Conservation (phyloP, 2,888 invertebrate genomes). For the Strigamia maritima region DNA sequence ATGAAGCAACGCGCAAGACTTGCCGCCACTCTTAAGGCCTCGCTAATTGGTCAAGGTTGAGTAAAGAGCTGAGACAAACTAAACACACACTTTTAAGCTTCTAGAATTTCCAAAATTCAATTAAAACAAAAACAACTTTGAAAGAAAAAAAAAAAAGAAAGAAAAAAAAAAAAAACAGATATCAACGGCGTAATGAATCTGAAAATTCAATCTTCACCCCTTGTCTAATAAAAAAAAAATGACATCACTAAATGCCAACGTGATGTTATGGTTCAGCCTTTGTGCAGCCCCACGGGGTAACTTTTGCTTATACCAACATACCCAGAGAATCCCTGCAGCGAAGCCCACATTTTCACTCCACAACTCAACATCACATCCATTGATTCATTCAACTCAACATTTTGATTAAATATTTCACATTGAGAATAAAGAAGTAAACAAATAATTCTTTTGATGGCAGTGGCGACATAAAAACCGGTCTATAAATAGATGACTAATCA, state of each 20-base stretch:
- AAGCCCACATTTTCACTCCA: background rate
- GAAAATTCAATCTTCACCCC: background rate
- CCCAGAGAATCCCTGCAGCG: background rate
- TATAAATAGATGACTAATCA: background rate
- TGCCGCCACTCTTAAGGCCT: background rate
- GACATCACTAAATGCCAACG: background rate
- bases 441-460: background rate
- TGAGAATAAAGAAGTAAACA: constrained; percentile 1
- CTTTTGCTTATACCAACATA: background rate
- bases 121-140: background rate
- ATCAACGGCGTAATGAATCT: background rate
- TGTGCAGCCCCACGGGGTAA: background rate
- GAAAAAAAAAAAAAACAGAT: too few species aligned
- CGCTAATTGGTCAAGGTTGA: constrained; percentile 15
- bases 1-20: background rate
- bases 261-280: background rate
- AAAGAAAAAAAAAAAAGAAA: too few species aligned
- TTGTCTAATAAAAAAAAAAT: background rate
- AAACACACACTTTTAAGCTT: background rate
- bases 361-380: background rate
- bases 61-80: constrained; percentile 5
- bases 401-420: background rate
- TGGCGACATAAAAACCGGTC: background rate
- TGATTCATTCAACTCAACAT: background rate
- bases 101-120: background rate